Evolutionary conservation across 2,797 vertebrate genomes (phyloP).

Genomic region (Erithacus rubecula): DNA sequence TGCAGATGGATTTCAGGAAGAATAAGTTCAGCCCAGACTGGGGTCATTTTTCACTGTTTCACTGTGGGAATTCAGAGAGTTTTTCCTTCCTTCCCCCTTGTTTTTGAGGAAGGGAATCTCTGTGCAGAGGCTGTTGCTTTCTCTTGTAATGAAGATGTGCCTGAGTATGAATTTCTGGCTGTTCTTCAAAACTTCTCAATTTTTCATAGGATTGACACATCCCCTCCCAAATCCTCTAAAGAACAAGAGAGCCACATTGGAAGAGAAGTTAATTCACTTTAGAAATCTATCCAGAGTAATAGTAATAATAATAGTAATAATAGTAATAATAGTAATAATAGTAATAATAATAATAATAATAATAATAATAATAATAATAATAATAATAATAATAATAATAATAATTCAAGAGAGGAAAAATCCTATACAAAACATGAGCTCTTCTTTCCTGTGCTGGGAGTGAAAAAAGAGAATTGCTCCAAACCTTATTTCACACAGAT

Average conservation of each 20-base stretch:
- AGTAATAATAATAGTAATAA: neutral
- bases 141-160: neutral
- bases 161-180: neutral
- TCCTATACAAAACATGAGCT: neutral
- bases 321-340: neutral
- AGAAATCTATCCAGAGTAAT: neutral
- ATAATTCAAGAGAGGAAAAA: neutral
- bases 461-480: neutral
- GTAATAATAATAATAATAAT: neutral
- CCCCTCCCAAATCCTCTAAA: constrained; percentile 1
- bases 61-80: neutral
- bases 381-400: too few species aligned
- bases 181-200: neutral
- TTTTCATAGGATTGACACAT: neutral
- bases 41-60: neutral
- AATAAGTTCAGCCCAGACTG: neutral
- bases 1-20: neutral
- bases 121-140: neutral
- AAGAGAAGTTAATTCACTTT: neutral
- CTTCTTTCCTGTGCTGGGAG: neutral
- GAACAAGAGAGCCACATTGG: neutral
- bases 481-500: neutral
- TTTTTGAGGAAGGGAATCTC: neutral
- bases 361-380: too few species aligned
- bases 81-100: neutral